Percentiles rank a stretch among this genome's conserved stretches.
phyloP scores from a whole-genome alignment of 2,888 invertebrate species.

The Drosophila stalkeri region DNA sequence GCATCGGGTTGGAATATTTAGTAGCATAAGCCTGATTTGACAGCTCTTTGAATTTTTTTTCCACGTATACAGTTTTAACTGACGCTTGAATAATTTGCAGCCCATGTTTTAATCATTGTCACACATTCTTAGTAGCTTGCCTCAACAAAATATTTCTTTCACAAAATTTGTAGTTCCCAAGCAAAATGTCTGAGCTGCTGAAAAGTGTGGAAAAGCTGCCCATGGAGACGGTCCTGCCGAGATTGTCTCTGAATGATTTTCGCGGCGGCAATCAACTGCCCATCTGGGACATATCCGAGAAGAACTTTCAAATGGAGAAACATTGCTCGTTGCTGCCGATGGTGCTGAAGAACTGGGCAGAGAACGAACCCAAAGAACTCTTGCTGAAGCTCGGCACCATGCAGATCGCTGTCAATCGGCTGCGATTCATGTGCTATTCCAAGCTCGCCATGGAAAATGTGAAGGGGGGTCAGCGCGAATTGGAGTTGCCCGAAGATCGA shows the following conservation, averaged over 20 bases:
- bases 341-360: conserved; percentile 25
- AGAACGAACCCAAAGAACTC: conserved; percentile 23
- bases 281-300: not conserved
- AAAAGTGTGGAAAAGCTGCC: not conserved
- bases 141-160: not conserved
- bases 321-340: not conserved
- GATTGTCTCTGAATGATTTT: conserved; percentile 19
- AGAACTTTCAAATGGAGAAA: conserved; percentile 5
- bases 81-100: not conserved
- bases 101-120: not conserved
- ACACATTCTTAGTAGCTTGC: not conserved
- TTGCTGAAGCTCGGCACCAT: conserved; percentile 28
- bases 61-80: not conserved
- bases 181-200: not conserved
- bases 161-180: conserved; percentile 19
- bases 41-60: not conserved
- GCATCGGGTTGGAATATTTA: too few relatives aligned
- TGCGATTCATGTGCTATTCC: conserved; percentile 37
- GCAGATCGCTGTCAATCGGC: conserved; percentile 33
- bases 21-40: too few relatives aligned
- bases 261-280: conserved; percentile 23
- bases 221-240: conserved; percentile 28
- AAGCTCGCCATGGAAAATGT: not conserved
- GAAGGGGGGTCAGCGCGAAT: not conserved
- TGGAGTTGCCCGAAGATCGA: conserved; percentile 28